phyloP scores from a whole-genome alignment of 2,113 vertebrate species.

The Alouatta palliata region DNA sequence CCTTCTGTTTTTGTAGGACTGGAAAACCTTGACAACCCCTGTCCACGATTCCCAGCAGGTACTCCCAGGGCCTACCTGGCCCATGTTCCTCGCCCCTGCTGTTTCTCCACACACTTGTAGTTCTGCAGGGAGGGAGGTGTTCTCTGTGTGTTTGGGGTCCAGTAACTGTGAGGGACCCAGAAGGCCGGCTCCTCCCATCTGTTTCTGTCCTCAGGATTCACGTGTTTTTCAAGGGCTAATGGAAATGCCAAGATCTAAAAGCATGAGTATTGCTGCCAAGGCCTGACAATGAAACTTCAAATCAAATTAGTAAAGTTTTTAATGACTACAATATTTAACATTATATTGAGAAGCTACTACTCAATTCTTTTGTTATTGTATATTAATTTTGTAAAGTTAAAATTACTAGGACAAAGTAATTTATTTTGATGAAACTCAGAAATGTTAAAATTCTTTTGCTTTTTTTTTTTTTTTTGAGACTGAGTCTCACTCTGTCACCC shows the following conservation, averaged over 20 bases:
- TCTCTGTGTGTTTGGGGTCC: too few relatives aligned
- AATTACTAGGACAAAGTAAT: not conserved
- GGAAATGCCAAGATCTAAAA: not conserved
- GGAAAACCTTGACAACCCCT: not conserved
- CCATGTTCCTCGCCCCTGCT: not conserved
- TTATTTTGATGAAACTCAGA: not conserved
- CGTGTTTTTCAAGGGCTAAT: not conserved
- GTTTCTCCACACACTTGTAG: not conserved
- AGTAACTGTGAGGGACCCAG: too few relatives aligned
- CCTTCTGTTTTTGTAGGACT: not conserved
- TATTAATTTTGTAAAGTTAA: not conserved
- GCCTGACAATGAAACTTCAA: not conserved
- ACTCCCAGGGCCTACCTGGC: not conserved
- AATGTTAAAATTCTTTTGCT: not conserved
- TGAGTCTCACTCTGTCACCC: too few relatives aligned
- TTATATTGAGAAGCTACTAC: not conserved
- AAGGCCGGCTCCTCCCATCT: not conserved
- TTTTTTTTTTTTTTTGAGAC: too few relatives aligned
- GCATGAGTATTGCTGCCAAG: not conserved
- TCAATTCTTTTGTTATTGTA: not conserved
- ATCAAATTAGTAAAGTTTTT: not conserved
- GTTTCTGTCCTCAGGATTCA: not conserved
- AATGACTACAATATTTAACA: not conserved
- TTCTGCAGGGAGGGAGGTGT: not conserved
- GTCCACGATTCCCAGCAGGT: not conserved